Conservation (phyloP, 2,113 vertebrate genomes). For the Mohoua ochrocephala region DNA sequence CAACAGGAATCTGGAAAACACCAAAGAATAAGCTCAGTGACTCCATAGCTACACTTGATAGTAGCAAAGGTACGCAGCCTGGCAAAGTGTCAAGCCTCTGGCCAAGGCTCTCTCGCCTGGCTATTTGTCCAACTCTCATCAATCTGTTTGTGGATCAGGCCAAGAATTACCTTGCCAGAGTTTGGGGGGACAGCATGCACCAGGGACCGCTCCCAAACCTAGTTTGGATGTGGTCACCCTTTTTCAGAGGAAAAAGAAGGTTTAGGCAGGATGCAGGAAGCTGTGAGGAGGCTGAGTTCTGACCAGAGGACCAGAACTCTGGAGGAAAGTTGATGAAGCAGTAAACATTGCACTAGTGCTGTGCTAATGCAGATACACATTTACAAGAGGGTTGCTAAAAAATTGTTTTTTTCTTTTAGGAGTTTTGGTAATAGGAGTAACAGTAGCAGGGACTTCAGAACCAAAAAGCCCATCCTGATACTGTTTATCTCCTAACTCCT, state of each 20-base stretch:
- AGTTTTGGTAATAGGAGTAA: background rate
- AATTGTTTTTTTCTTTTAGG: background rate
- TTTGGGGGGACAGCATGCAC: background rate
- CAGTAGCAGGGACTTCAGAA: background rate
- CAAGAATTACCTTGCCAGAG: background rate
- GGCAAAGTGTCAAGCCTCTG: background rate
- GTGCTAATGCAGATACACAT: background rate
- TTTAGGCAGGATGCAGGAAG: background rate
- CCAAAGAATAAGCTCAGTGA: background rate
- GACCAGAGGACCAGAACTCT: background rate
- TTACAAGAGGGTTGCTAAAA: background rate
- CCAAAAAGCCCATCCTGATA: background rate
- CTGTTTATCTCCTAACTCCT: background rate
- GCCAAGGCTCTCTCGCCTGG: background rate
- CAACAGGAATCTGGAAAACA: background rate
- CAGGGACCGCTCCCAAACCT: background rate
- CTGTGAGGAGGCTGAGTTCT: background rate
- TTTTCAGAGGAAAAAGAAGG: background rate
- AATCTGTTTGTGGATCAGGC: background rate
- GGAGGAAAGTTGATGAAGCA: background rate
- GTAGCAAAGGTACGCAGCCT: background rate
- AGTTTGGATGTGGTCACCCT: background rate
- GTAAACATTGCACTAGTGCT: background rate
- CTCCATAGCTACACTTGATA: background rate
- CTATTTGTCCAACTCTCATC: background rate